A percentile compares a stretch with the other conserved stretches of the same genome.
phyloP scores from a whole-genome alignment of 2,797 vertebrate genomes.

The Phoebastria nigripes region DNA sequence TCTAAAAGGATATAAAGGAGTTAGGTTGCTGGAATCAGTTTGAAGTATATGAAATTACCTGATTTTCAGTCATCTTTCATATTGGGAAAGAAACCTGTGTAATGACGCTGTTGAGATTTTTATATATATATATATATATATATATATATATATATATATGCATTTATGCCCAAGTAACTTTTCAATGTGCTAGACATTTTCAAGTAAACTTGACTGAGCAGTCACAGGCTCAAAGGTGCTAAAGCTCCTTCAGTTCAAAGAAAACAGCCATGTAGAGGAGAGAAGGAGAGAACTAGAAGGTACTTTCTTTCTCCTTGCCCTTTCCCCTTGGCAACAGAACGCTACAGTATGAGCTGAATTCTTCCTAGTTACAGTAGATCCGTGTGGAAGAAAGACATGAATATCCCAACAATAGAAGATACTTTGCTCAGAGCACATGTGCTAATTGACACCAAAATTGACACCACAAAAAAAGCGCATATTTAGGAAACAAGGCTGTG shows the following conservation, averaged over 20 bases:
- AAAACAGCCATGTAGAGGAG: not conserved
- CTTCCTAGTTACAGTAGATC: not conserved
- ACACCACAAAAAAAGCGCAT: not conserved
- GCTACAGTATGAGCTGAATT: not conserved
- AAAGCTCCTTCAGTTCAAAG: not conserved
- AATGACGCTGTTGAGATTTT: not conserved
- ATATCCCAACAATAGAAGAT: not conserved
- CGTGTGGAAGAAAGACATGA: not conserved
- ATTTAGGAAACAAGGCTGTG: not conserved
- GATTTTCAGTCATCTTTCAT: not conserved
- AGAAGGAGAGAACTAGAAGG: not conserved
- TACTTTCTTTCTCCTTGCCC: not conserved
- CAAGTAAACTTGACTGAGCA: not conserved
- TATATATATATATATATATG: not conserved
- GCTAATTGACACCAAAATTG: not conserved
- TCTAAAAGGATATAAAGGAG: not conserved
- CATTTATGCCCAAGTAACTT: not conserved
- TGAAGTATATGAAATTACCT: not conserved
- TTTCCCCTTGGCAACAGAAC: not conserved
- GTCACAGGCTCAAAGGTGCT: not conserved
- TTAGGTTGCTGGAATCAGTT: not conserved
- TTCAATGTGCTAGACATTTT: not conserved
- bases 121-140: too few relatives aligned
- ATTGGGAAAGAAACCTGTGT: not conserved
- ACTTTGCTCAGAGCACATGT: not conserved